Percentiles rank a stretch among this genome's conserved stretches.
These are phyloP conservation scores for Agraylea sexmaculata DNA, from an alignment of 1,140 invertebrate genomes.

Conservation along the genomic window DNA sequence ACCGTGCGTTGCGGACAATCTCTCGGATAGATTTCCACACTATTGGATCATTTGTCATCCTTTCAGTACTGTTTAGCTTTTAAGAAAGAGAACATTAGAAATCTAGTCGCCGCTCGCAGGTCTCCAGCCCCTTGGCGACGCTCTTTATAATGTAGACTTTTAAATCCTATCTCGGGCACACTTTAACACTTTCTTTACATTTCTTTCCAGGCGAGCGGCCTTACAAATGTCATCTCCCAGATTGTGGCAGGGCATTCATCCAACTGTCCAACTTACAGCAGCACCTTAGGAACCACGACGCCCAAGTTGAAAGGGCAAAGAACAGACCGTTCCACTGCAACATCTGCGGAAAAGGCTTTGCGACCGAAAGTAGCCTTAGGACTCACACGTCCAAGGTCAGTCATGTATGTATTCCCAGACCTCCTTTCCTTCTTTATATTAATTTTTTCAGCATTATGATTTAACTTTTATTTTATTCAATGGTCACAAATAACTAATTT, in stretches of 20 bases:
- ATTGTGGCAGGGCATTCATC: conserved; percentile 92
- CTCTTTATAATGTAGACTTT: too few relatives aligned
- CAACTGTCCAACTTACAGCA: conserved; percentile 95
- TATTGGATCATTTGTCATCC: too few relatives aligned
- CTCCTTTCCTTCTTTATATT: conserved; percentile 19
- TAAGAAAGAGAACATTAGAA: too few relatives aligned
- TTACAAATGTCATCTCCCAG: conserved; percentile 91
- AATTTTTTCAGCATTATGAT: too few relatives aligned
- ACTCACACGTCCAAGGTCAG: conserved; percentile 94
- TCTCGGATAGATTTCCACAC: too few relatives aligned
- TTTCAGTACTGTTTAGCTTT: too few relatives aligned
- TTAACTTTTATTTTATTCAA: conserved; percentile 14
- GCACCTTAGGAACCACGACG: conserved; percentile 91
- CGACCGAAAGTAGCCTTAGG: conserved; percentile 86
- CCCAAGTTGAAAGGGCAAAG: conserved; percentile 88
- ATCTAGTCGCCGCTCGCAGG: too few relatives aligned
- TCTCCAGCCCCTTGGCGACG: too few relatives aligned
- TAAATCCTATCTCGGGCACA: too few relatives aligned
- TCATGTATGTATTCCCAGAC: conserved; percentile 49
- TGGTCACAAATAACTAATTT: too few relatives aligned
- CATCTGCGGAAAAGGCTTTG: conserved; percentile 93
- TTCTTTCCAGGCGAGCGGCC: conserved; percentile 80
- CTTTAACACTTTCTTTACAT: conserved; percentile 23
- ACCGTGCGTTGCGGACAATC: too few relatives aligned
- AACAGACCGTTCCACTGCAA: conserved; percentile 91